Base-by-base conservation (phyloP, 2,888 invertebrate species). In the Pristionchus japonicus region DNA sequence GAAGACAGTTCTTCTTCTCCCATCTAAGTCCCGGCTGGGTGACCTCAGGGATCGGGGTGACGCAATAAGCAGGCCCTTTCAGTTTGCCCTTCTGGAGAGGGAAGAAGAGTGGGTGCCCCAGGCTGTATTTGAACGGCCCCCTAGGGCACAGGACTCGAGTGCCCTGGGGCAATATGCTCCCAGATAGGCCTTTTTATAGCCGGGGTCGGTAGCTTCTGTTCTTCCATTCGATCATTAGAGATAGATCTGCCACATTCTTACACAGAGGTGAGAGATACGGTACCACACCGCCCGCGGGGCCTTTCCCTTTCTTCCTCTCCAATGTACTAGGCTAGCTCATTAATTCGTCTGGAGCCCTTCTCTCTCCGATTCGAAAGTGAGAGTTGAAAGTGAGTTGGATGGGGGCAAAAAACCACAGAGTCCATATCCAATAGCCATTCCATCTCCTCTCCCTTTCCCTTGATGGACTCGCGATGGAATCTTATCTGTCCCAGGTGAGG, bases 41-140 rank as follows among this genome's bases (percentile, higher is more conserved):
- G 82, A 83, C 82, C 82, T 83, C 52, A 83, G 57, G 52, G 82
- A 83, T 49, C 23, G 82, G 57, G 43, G 43, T 77, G 77, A 77
- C 82, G 82, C 52, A 83, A 83, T 49, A 20, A 37, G n/a, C 52
- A n/a, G n/a, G n/a, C 52, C 43, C 82, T 83, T 83, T 52, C 52
- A 83, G 17, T 31, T 49, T 83, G 52, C 31, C 49, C 82, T 83
- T 83, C 49, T 83, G 52, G 43, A 77, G 77, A 15, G 74, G 40
- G 77, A 31, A 15, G 77, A 1, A 20, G 57, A 20, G 37, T 43
- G 43, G 77, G 20, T 27, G 6, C 70, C 40, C 23, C 40, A 23
- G 40, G 70, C 70, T 40, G 37, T 47, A 77, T 77, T 77, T n/a
- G 77, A 77, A 77, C 43, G 43, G n/a, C 7, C 77, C 70, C 40